Base-by-base conservation (phyloP, 2,888 invertebrate species). In the Steinernema carpocapsae region DNA sequence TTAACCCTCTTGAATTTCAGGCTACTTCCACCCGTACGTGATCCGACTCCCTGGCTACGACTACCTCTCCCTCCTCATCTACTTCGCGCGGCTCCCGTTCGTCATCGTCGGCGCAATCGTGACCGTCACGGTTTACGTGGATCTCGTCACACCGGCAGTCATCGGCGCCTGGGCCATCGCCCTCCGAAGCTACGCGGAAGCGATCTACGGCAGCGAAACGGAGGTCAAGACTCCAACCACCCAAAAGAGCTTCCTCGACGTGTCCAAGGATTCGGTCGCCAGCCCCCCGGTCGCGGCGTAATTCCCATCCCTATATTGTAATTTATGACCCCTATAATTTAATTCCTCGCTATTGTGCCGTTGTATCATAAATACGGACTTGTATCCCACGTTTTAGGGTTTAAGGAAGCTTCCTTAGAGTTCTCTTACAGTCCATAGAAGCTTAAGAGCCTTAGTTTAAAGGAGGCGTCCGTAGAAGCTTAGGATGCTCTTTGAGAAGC, bases 21-120 rank as follows among this genome's bases (percentile, higher is more conserved):
- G 64, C 37, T 64, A 32, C 32, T 64, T 64, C 64, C 64, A 64
- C 19, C 64, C 64, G 17, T 32, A 29, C 64, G 64, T 64, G 32
- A 64, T 64, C 24, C 64, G 64, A 32, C 29, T 64, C 6, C 64
- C 64, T 4, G 64, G 64, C 24, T 17, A 29, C 32, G 64, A 64
- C 26, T 26, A 17, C 17, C 7, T 64, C 32, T 22, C 64, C 26
- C 29, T 64, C 6, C 29, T 32, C 14, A 64, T 64, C 64, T 64
- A 64, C 64, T 17, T 64, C 32, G 29, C 64, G 29, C 64, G 64
- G 3, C 64, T 64, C 17, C 64, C 64, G 64, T 37, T 64, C 14
- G 64, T 64, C 26, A 32, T 64, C 64, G n/a, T 64, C 32, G 64
- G 64, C 22, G 64, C 64, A 1, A 64, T 64, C 64, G 32, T 29